These are phyloP conservation scores for Forbesichthys agassizii DNA, from an alignment of 2,113 vertebrate species.

Conservation along the genomic window DNA sequence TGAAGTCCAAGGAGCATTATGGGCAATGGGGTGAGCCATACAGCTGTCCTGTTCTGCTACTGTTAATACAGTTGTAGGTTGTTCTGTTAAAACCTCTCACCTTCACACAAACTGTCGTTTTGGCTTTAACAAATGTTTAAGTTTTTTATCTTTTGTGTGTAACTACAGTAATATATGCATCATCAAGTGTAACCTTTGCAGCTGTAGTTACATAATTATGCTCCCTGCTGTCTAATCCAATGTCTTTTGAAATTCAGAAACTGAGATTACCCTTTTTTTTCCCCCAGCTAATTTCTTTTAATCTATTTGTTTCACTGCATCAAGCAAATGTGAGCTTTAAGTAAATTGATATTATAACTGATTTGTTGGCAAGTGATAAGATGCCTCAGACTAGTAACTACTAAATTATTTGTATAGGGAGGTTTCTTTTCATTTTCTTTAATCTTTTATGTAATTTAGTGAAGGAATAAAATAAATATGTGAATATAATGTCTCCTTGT, in stretches of 20 bases:
- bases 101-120: background rate
- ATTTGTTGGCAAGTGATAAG: background rate
- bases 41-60: too few species aligned
- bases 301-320: background rate
- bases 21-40: background rate
- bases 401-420: slow-evolving; percentile 1
- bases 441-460: slow-evolving; percentile 26
- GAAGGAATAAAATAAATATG: slow-evolving; percentile 35
- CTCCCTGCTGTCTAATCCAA: background rate
- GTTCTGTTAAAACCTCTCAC: background rate
- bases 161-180: background rate
- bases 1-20: slow-evolving; percentile 49
- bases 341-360: too few species aligned
- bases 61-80: background rate
- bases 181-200: background rate
- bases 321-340: too few species aligned
- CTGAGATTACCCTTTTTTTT: background rate
- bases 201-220: background rate
- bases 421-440: background rate
- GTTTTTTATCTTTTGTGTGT: background rate
- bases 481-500: background rate
- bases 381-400: background rate
- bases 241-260: background rate
- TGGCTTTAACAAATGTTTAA: background rate
- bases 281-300: background rate